phyloP scores from a whole-genome alignment of 2,113 vertebrate genomes.

The Geococcyx californianus region DNA sequence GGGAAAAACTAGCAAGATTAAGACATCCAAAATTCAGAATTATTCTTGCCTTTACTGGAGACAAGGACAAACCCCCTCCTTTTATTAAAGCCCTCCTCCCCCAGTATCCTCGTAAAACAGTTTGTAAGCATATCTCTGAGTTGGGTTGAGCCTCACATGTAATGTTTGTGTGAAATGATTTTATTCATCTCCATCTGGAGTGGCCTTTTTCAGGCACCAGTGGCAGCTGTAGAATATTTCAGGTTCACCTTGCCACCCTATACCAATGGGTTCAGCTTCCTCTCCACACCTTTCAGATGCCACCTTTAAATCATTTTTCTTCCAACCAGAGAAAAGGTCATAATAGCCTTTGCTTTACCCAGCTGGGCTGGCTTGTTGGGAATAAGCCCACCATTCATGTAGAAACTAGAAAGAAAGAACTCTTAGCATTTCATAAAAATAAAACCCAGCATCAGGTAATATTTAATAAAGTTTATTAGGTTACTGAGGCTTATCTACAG shows the following conservation, averaged over 20 bases:
- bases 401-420: rapidly evolving
- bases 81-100: neutral
- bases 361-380: neutral
- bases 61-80: neutral
- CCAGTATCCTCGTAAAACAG: neutral
- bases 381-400: neutral
- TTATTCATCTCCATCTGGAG: neutral
- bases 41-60: neutral
- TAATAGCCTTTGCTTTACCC: neutral
- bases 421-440: neutral
- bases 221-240: neutral
- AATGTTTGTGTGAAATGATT: neutral
- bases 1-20: neutral
- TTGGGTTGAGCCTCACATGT: neutral
- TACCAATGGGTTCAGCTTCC: neutral
- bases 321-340: neutral
- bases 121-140: neutral
- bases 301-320: neutral
- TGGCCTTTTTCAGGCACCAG: neutral
- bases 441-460: neutral
- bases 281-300: neutral
- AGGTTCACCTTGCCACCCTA: neutral
- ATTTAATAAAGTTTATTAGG: slow-evolving; percentile 92
- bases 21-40: neutral
- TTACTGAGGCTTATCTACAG: slow-evolving; percentile 87